phyloP scores from a whole-genome alignment of 1,140 invertebrate genomes.

The Conopomorpha cramerella region DNA sequence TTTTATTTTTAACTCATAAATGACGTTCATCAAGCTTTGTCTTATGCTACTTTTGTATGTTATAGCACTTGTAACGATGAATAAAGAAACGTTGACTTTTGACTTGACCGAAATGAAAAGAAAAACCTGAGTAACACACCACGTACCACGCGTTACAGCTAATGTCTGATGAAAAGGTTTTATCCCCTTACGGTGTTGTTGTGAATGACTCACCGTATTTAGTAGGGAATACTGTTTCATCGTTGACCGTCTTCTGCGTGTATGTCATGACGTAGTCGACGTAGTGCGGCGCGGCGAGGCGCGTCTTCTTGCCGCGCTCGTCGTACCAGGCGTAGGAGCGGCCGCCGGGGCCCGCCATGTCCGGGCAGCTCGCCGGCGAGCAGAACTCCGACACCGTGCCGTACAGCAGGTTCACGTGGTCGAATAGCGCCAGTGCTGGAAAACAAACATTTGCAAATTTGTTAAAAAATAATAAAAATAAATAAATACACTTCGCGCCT shows the following conservation, averaged over 20 bases:
- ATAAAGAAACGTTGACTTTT: too few species aligned
- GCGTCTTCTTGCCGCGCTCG: slow-evolving; percentile 97
- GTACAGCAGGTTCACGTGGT: slow-evolving; percentile 97
- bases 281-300: slow-evolving; percentile 96
- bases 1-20: too few species aligned
- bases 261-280: slow-evolving; percentile 99
- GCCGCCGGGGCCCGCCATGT: slow-evolving; percentile 93
- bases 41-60: too few species aligned
- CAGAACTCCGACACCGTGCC: slow-evolving; percentile 98
- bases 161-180: too few species aligned
- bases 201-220: slow-evolving; percentile 83
- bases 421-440: slow-evolving; percentile 95
- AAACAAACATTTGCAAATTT: too few species aligned
- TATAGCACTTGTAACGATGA: too few species aligned
- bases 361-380: slow-evolving; percentile 89
- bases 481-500: too few species aligned
- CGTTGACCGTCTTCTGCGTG: slow-evolving; percentile 95
- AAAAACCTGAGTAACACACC: too few species aligned
- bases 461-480: too few species aligned
- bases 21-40: too few species aligned
- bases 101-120: too few species aligned
- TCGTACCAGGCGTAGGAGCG: slow-evolving; percentile 98
- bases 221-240: slow-evolving; percentile 96
- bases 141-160: too few species aligned
- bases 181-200: not conserved